Evolutionary conservation across 2,888 invertebrate genomes (phyloP), one percentile per base, ranked within the genome.

Genomic region (Acanthacorydalis orientalis): DNA sequence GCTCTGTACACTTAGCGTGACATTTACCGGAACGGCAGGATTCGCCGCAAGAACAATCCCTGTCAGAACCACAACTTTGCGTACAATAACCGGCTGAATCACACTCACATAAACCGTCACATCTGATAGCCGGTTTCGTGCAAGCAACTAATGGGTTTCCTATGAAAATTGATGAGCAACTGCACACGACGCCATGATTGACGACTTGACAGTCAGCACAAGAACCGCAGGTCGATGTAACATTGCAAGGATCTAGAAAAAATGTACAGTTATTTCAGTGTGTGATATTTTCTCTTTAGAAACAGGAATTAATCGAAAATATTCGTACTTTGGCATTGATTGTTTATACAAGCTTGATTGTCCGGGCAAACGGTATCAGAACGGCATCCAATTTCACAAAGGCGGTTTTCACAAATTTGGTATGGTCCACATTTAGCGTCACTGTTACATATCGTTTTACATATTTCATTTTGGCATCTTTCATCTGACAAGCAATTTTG

Each of bases 331-430:
- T 75, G 77, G 59, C 90, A 90, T 61, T 85, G 80, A 56, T 84
- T 84, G 58, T 81, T 80, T 40, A 88, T 69, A 61, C 92, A 92
- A 11, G 89, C 81, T 63, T 87, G 76, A 50, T 80, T 72, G 51
- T 68, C 71, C 8, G 78, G 72, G 60, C 92, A 92, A 11, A 80
- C 76, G 41, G 79, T 78, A 60, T 91, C 90, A 58, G 80, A 85
- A 50, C 90, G 76, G 60, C 92, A 92, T 42, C 92, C 92, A 57
- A 81, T 76, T 59, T 86, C 79, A 61, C 91, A 91, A 52, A 90
- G 72, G 56, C 89, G 75, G 57, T 84, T 86, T 62, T 86, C 84
- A 59, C 92, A 92, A 56, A 92, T 88, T 64, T 89, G 85, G 53
- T 84, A 81, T 11, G 75, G 70, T 15, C 76, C 77, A 59, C 91